A percentile compares a stretch with the other conserved stretches of the same genome.
Evolutionary conservation across 2,113 vertebrate genomes (phyloP).

Genomic region (Xenotilapia caudafasciata): DNA sequence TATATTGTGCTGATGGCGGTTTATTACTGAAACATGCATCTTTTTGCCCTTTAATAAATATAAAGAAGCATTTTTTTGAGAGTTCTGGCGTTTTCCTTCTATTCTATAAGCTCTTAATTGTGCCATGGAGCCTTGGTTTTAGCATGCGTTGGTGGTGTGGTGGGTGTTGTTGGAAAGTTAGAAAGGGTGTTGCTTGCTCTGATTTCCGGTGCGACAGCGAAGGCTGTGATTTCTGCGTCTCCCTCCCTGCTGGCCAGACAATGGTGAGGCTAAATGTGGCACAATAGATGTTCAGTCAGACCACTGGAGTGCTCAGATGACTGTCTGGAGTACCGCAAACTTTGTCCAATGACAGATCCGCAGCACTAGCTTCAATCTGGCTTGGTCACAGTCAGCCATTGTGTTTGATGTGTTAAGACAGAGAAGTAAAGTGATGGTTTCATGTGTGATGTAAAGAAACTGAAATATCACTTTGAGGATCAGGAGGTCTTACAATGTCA

Average conservation of each 20-base stretch:
- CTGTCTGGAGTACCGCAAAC: background rate
- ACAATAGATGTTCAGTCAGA: constrained; percentile 52
- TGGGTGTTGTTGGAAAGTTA: constrained; percentile 57
- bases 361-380: background rate
- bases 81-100: background rate
- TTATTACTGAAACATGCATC: background rate
- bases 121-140: constrained; percentile 22
- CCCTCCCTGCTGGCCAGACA: constrained; percentile 54
- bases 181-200: constrained; percentile 44
- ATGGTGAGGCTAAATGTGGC: constrained; percentile 60
- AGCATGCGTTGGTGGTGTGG: constrained; percentile 20
- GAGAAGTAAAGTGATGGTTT: background rate
- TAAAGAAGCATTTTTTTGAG: background rate
- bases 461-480: background rate
- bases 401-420: background rate
- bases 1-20: background rate
- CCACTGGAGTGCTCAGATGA: constrained; percentile 1
- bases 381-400: background rate
- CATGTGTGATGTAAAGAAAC: background rate
- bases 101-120: constrained; percentile 7
- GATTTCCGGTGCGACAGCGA: constrained; percentile 62
- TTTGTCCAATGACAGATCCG: background rate
- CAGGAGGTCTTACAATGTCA: background rate
- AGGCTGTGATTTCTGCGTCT: constrained; percentile 57
- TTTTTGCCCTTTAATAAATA: background rate